Conservation (phyloP, 1,140 invertebrate species). For the Zaprionus ghesquierei region DNA sequence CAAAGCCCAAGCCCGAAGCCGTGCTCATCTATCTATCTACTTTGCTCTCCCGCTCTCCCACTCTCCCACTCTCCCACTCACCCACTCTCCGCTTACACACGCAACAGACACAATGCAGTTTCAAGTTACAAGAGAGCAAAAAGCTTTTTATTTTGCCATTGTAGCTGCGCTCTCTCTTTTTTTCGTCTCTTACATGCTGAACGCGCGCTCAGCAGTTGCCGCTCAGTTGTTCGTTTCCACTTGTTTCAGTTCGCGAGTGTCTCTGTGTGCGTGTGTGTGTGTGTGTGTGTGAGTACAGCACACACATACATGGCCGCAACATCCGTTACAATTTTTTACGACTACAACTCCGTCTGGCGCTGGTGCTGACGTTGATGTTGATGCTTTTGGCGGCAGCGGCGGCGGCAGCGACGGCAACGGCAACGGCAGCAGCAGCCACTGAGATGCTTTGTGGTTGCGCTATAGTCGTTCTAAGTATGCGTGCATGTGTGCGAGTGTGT, state of each 20-base stretch:
- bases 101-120: slow-evolving; percentile 64
- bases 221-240: slow-evolving; percentile 62
- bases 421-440: slow-evolving; percentile 40
- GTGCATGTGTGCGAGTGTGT: slow-evolving; percentile 1
- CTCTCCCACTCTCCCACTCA: neutral
- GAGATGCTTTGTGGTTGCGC: slow-evolving; percentile 50
- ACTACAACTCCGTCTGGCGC: slow-evolving; percentile 50
- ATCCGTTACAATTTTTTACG: slow-evolving; percentile 80
- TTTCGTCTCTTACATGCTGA: slow-evolving; percentile 13
- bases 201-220: slow-evolving; percentile 3
- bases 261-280: neutral
- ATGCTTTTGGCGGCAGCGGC: slow-evolving; percentile 47
- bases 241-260: slow-evolving; percentile 56
- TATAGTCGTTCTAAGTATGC: slow-evolving; percentile 30
- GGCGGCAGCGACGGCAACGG: slow-evolving; percentile 18
- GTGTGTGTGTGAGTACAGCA: slow-evolving; percentile 2
- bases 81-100: neutral
- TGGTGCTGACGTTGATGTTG: slow-evolving; percentile 70
- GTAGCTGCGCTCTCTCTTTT: slow-evolving; percentile 8
- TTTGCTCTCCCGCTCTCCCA: neutral
- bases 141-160: neutral
- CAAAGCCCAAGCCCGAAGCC: slow-evolving; percentile 11
- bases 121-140: slow-evolving; percentile 49
- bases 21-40: neutral
- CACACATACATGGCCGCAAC: slow-evolving; percentile 70